Base-by-base conservation (phyloP, 2,888 invertebrate species). In the Baccha elongata region DNA sequence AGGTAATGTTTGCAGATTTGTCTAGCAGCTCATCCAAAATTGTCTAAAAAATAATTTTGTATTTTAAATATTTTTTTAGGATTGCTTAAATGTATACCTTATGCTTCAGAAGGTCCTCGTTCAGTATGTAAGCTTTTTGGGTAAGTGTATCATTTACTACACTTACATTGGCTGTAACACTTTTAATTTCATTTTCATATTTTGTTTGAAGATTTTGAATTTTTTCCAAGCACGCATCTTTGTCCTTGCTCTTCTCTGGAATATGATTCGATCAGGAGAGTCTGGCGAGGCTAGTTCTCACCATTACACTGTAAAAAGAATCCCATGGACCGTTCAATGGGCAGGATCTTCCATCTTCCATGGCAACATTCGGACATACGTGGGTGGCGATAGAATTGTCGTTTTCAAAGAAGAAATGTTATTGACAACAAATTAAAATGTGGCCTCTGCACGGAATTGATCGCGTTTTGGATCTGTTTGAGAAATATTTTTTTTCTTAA, bases 21-120 rank as follows among this genome's bases (percentile, higher is more conserved):
- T 90, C 90, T 67, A 88, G 85, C 58, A 90, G 85, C 32, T 88
- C 88, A 75, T 89, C 88, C 60, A 90, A 79, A 83, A 87, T 88
- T 26, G 86, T 86, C 90, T 90, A 52, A 2, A 85, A 71, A 2
- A 40, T 15, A 15, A n/a, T 29, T 23, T 42, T 6, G 8, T n/a
- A n/a, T n/a, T n/a, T n/a, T n/a, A n/a, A n/a, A n/a, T n/a, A n/a
- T n/a, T 26, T 50, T 0, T 1, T 8, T 10, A 11, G 1, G 15
- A n/a, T 46, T 8, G 3, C 21, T 50, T 37, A n/a, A n/a, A n/a
- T n/a, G n/a, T n/a, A 17, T 85, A 90, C 90, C 84, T 89, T 89
- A 67, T 90, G 89, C 23, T 84, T 81, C 19, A 85, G 69, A 40
- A 89, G 80, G 79, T 89, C 89, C 13, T 88, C 88, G 29, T 86